Base-by-base conservation (phyloP, 2,113 vertebrate species). In the Cariama cristata region DNA sequence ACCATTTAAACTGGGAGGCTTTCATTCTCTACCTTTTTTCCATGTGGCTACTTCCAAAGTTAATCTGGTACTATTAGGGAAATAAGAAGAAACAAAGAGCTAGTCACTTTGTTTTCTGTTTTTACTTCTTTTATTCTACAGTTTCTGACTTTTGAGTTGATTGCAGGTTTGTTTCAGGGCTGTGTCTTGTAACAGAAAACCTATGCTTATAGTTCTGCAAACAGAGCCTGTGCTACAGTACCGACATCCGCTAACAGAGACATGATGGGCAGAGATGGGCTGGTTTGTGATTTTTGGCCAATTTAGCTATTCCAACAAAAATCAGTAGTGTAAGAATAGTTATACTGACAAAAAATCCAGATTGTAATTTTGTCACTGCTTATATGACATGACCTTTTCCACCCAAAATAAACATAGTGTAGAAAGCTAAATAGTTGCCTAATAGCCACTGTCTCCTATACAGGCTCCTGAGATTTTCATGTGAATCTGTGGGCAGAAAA, bases 311-410 rank as follows among this genome's bases (percentile, higher is more conserved):
- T 89, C 91, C 93, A 81, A 15, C n/a, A 47, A 72, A 81, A 89
- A 89, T 11, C 84, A 24, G 60, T 71, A 32, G 69, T 81, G 91
- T 82, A 87, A 87, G 84, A 87, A 52, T 1, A 91, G 80, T 91
- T 95, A 77, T 85, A 87, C 95, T 72, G 66, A 93, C 93, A 93
- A 75, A 93, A 21, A 77, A 87, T 82, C 44, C 87, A 87, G 80
- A 79, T 91, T 79, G 86, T 81, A 97, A 86, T 95, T 96, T 95
- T 96, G 91, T 97, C 91, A 85, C 87, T 91, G 89, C 80, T 94
- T 91, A 59, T 75, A 60, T 49, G 97, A 71, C 74, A 72, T 79
- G 96, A 87, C 95, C 87, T 90, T 82, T 94, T 66, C 88, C 53
- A 71, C 81, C 47, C 95, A 82, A 96, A 92, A 86, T 90, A 96